Percentiles rank a stretch among this genome's conserved stretches.
These are phyloP conservation scores for Brachypodius melanocephalos DNA, from an alignment of 2,113 vertebrate genomes.

Conservation along the genomic window DNA sequence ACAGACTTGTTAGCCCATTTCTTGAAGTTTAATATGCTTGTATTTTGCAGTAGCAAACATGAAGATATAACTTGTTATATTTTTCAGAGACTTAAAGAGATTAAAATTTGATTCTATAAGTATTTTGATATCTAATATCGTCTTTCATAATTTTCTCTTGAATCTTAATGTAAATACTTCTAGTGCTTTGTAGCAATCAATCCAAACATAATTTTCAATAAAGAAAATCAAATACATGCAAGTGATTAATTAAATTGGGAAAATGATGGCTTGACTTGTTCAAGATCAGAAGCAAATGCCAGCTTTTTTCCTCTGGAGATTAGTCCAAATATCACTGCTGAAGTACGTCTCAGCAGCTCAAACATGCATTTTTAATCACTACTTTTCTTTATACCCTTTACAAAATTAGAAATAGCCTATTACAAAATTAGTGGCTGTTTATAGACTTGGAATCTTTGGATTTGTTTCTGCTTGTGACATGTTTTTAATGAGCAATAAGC, in stretches of 20 bases:
- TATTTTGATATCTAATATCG: not conserved
- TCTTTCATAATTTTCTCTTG: not conserved
- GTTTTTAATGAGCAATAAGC: slow-evolving; percentile 7
- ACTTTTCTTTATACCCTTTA: not conserved
- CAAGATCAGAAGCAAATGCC: not conserved
- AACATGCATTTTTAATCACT: not conserved
- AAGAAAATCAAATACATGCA: not conserved
- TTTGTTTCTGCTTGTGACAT: not conserved
- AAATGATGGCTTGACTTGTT: not conserved
- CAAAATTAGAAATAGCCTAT: not conserved
- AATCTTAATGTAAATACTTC: not conserved
- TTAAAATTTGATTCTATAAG: not conserved
- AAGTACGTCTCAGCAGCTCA: not conserved
- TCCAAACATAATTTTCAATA: not conserved
- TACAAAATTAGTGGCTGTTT: not conserved
- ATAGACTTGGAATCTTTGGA: not conserved
- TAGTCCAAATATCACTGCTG: not conserved
- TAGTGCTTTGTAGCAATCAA: not conserved
- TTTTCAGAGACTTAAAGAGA: not conserved
- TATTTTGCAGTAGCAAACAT: not conserved
- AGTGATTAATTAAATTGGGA: not conserved
- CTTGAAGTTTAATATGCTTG: not conserved
- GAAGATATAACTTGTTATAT: not conserved
- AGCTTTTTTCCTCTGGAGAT: not conserved
- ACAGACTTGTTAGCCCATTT: not conserved